Evolutionary conservation across 2,888 invertebrate genomes (phyloP), one percentile per base, ranked within the genome.

Genomic region (Andrena praecox): DNA sequence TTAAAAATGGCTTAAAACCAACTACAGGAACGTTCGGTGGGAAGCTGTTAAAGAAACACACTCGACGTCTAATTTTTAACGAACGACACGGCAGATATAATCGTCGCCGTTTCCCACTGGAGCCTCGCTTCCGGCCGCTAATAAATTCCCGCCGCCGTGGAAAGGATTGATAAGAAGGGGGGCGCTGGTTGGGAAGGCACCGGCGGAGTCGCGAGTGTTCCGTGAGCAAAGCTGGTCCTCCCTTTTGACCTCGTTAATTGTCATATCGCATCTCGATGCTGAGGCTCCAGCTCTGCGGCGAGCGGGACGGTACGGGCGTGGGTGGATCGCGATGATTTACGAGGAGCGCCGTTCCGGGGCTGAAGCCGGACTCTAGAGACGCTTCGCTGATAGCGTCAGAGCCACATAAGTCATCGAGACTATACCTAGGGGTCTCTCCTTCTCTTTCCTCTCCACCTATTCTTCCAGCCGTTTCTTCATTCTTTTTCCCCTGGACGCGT

Each of bases 351-450:
- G 92, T 91, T 85, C 90, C 91, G 89, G 90, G 89, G 91, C 92
- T 92, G 90, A 89, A 90, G 90, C 91, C 90, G 91, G 91, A 93
- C 93, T 93, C 92, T 88, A 92, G 92, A 92, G 92, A 93, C 93
- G 92, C 91, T 90, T 92, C 86, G 91, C 93, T 93, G 93, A 93
- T 93, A 93, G 92, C 93, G 93, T 93, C 93, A 93, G 93, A 93
- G 90, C 91, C 91, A 93, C 93, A 93, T 94, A 94, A 94, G 93
- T 94, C 93, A 94, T 94, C 93, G 93, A 91, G 93, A 91, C 93
- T 93, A 85, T 89, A 93, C 92, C 92, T 91, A 92, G 89, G 90
- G 92, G 81, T 90, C 88, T 85, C 85, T 86, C 85, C 85, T 72
- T 76, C 78, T 77, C 85, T 79, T 82, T 64, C 62, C 29, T 68